Evolutionary conservation across 2,113 vertebrate species (phyloP), one percentile per base, ranked within the genome.

Genomic region (Sapayoa aenigma): DNA sequence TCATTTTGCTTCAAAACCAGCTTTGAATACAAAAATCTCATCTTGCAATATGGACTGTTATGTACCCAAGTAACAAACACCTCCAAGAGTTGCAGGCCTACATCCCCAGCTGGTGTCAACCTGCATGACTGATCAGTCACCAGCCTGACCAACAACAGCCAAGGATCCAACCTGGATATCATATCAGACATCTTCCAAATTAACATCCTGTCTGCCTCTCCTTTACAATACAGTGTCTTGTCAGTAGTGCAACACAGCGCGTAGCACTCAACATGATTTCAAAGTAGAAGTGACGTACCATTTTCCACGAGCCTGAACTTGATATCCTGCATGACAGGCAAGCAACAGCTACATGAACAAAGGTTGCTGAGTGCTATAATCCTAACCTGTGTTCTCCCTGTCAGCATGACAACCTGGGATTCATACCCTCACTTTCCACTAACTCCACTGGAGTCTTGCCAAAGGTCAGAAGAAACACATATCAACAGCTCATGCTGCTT

Each of bases 201-300:
- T 60, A 52, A 49, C 11, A 6, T 8, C 63, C 86, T 37, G 39
- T 5, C 76, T 83, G 49, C 25, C n/a, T 47, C 55, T 21, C 21
- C n/a, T 66, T 60, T 39, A 47, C n/a, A 52, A 59, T 20, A 13
- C n/a, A 30, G 22, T 47, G 37, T 23, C 49, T 19, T 41, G 62
- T n/a, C 55, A 63, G 23, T 3, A 53, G 21, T 18, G 52, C 28
- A 44, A 49, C 3, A 5, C 65, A 25, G 49, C 0, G 31, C 6
- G 14, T 0, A 31, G 52, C 5, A 9, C 53, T 49, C 19, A n/a
- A 5, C 22, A 4, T 6, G 4, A 72, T 62, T 55, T 53, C 31
- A 25, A 50, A 60, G 24, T 9, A 71, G 47, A 31, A 3, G 3
- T 23, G 28, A 13, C 0, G 0, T 1, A 2, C 31, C 63, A 41